Evolutionary conservation across 2,888 invertebrate genomes (phyloP).

Genomic region (Halocaridina rubra): DNA sequence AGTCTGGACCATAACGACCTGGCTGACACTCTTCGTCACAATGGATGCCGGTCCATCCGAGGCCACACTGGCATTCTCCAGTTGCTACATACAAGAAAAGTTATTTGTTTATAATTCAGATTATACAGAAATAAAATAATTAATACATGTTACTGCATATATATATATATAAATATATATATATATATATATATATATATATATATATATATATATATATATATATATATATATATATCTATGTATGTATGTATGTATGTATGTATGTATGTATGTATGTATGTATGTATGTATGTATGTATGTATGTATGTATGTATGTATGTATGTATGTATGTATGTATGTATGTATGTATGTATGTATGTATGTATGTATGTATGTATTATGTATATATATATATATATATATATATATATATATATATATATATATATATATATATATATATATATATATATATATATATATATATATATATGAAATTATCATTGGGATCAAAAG

Average conservation of each 20-base stretch:
- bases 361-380: no score
- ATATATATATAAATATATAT: not conserved
- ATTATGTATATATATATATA: not conserved
- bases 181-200: not conserved
- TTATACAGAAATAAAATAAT: not conserved
- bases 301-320: no score
- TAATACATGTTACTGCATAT: not conserved
- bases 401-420: conserved; percentile 3
- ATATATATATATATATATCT: not conserved
- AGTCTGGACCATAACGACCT: conserved; percentile 84
- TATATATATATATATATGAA: not conserved
- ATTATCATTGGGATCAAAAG: not conserved
- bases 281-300: no score
- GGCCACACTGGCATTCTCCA: conserved; percentile 40
- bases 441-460: not conserved
- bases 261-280: no score
- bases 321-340: no score
- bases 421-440: not conserved
- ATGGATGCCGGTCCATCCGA: conserved; percentile 45
- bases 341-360: no score
- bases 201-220: not conserved
- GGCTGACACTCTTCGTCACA: conserved; percentile 74
- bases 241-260: not conserved
- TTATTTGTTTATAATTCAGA: not conserved
- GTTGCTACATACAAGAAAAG: not conserved